Base-by-base conservation (phyloP, 2,797 vertebrate species). In the Dryobates pubescens region DNA sequence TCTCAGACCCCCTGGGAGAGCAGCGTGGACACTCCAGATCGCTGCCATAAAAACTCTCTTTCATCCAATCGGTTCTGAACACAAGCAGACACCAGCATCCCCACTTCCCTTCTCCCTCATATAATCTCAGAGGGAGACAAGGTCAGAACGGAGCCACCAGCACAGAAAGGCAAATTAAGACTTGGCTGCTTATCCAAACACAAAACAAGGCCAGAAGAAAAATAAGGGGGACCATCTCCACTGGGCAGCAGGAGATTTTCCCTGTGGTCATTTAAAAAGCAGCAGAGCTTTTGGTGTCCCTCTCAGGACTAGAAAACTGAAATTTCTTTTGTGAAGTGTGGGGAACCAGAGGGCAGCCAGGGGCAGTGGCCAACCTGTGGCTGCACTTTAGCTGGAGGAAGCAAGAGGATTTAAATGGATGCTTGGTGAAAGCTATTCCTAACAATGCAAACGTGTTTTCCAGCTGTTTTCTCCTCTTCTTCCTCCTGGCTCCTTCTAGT, bases 401-500 rank as follows among this genome's bases (percentile, higher is more conserved):
- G 41, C 73, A 38, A 1, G 1, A 90, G 18, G 57, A 61, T 74
- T 89, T 89, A 88, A 64, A 94, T 53, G 41, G 41, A 59, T 69
- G 45, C 29, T 94, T 86, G 90, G 56, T 68, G 64, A 26, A 79
- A 83, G 7, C 45, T 83, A 34, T 10, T 64, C 45, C 59, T 81
- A 74, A 88, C 88, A 94, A 86, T 30, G 61, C 41, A 70, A 72
- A 56, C 9, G n/a, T 3, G 20, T 38, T 64, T 64, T 82, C 29
- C 29, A 43, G 4, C 0, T 2, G 30, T 76, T 73, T 73, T 18
- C n/a, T 49, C 53, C 87, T 86, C 54, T 65, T 91, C 73, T 87
- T 86, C 84, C 68, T 86, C 74, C 58, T 58, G 56, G 94, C 94
- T 95, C 94, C 96, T 94, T 89, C 95, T 96, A 96, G 93, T 7